Evolutionary conservation across 2,113 vertebrate species (phyloP).

Genomic region (Limanda limanda): DNA sequence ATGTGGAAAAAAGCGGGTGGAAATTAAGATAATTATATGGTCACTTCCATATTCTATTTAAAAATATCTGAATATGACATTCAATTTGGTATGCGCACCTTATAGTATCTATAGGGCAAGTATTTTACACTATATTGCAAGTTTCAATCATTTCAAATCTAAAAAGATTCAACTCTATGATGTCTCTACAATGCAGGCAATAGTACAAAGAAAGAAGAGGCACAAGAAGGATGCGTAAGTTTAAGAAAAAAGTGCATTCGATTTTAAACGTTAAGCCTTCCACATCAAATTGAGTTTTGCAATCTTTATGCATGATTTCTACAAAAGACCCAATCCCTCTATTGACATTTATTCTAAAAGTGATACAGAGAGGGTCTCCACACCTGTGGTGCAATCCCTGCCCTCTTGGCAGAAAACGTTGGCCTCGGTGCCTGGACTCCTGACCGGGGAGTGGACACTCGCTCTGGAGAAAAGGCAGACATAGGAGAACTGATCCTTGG

Average conservation of each 20-base stretch:
- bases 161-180: conserved; percentile 5
- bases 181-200: not conserved
- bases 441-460: conserved; percentile 83
- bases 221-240: conserved; percentile 30
- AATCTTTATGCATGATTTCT: conserved; percentile 1
- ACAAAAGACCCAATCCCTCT: conserved; percentile 5
- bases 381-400: conserved; percentile 96
- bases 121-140: not conserved
- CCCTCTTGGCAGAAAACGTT: conserved; percentile 92
- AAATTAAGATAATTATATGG: not conserved
- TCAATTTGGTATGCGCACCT: no score
- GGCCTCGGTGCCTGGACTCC: conserved; percentile 90
- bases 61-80: no score
- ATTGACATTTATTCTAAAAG: conserved; percentile 73
- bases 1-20: not conserved
- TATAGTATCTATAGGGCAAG: no score
- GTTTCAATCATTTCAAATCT: not conserved
- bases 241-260: conserved; percentile 25
- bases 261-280: not conserved
- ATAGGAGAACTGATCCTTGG: conserved; percentile 80
- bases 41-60: not conserved
- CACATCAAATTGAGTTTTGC: conserved; percentile 16
- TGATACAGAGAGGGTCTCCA: conserved; percentile 94
- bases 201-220: not conserved
- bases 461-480: conserved; percentile 75